phyloP scores from a whole-genome alignment of 2,113 vertebrate species.

The Stomatorhinus ivindoensis region DNA sequence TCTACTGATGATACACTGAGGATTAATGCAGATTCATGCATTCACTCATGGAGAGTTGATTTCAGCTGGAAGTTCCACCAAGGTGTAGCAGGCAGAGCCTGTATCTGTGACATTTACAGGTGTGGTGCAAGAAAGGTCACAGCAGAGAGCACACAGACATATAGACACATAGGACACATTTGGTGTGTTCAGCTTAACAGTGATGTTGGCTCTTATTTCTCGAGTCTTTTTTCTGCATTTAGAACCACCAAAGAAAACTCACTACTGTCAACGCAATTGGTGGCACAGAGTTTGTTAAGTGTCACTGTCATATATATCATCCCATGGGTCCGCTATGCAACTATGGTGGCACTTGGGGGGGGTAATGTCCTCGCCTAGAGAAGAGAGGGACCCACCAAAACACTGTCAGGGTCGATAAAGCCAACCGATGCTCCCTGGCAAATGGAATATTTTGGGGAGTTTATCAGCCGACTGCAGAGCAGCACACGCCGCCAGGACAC shows the following conservation, averaged over 20 bases:
- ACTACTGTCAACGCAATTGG: not conserved
- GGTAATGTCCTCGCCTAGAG: not conserved
- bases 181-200: not conserved
- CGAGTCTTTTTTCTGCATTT: not conserved
- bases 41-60: too few species aligned
- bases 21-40: not conserved
- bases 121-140: not conserved
- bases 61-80: not conserved
- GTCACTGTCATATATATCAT: not conserved
- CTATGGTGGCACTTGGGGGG: not conserved
- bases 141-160: not conserved
- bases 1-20: not conserved
- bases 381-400: not conserved
- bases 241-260: not conserved
- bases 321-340: not conserved
- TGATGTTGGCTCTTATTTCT: not conserved
- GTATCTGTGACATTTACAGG: not conserved
- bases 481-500: not conserved
- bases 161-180: not conserved
- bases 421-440: not conserved
- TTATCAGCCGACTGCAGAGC: not conserved
- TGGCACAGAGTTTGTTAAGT: not conserved
- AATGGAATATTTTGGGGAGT: not conserved
- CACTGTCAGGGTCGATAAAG: not conserved
- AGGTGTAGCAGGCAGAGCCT: not conserved